A percentile compares a stretch with the other conserved stretches of the same genome.
Evolutionary conservation across 2,888 invertebrate species (phyloP).

Genomic region (Drepana falcataria): DNA sequence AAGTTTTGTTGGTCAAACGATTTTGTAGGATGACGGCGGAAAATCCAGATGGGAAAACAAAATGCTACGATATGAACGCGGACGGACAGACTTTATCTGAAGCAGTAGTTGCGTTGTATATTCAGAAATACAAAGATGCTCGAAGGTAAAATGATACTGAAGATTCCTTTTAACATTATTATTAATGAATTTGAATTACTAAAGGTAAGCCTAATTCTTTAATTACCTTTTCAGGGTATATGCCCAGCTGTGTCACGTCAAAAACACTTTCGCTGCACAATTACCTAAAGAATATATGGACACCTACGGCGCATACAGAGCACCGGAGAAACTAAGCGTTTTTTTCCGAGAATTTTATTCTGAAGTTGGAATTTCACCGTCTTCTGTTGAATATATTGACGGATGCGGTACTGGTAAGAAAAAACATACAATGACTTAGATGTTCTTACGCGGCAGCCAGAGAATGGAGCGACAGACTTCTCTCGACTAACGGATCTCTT

Average conservation of each 20-base stretch:
- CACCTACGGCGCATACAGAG: slow-evolving; percentile 77
- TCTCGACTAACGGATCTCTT: no score
- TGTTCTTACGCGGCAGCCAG: not conserved
- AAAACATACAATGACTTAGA: not conserved
- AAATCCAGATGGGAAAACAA: slow-evolving; percentile 86
- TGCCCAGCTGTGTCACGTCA: slow-evolving; percentile 82
- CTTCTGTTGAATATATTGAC: slow-evolving; percentile 86
- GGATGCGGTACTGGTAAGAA: slow-evolving; percentile 85
- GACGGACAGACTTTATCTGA: slow-evolving; percentile 89
- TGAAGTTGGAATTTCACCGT: slow-evolving; percentile 82
- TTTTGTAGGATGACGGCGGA: slow-evolving; percentile 2
- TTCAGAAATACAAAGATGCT: slow-evolving; percentile 83
- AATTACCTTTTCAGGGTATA: slow-evolving; percentile 64
- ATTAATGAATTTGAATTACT: not conserved
- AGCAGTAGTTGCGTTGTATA: slow-evolving; percentile 81
- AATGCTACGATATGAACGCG: slow-evolving; percentile 89
- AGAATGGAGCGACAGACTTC: not conserved
- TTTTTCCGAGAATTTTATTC: slow-evolving; percentile 78
- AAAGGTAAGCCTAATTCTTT: not conserved
- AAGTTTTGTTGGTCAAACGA: not conserved
- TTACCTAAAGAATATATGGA: slow-evolving; percentile 65
- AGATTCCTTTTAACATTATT: no score
- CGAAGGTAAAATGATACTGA: slow-evolving; percentile 42
- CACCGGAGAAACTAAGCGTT: slow-evolving; percentile 60
- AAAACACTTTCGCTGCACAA: slow-evolving; percentile 78